Evolutionary conservation across 1,140 invertebrate species (phyloP).

Genomic region (Neodiprion pinetum): DNA sequence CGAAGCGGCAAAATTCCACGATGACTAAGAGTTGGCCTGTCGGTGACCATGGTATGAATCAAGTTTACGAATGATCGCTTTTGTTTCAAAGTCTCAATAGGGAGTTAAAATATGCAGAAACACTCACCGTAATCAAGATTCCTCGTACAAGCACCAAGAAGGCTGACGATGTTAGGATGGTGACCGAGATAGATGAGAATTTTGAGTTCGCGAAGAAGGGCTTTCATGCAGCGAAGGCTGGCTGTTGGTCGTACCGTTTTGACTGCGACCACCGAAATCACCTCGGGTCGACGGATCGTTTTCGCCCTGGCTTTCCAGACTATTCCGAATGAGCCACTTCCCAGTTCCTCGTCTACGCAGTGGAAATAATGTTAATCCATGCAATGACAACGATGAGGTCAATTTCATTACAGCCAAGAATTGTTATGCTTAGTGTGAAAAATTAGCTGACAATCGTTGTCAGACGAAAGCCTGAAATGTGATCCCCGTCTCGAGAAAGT

Average conservation of each 20-base stretch:
- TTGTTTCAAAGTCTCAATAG: background rate
- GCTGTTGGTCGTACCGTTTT: slow-evolving; percentile 79
- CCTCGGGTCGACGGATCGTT: slow-evolving; percentile 77
- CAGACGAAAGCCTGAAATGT: too few relatives aligned
- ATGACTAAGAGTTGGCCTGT: slow-evolving; percentile 87
- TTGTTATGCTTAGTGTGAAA: too few relatives aligned
- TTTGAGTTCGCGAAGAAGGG: too few relatives aligned
- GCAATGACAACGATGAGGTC: too few relatives aligned
- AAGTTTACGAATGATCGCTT: background rate
- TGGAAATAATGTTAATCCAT: too few relatives aligned
- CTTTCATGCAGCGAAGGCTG: slow-evolving; percentile 71
- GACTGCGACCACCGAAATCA: slow-evolving; percentile 53
- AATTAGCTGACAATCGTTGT: too few relatives aligned
- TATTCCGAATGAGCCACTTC: slow-evolving; percentile 91
- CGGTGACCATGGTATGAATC: slow-evolving; percentile 24
- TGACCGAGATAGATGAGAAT: slow-evolving; percentile 80
- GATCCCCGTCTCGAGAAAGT: too few relatives aligned
- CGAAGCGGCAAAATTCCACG: slow-evolving; percentile 92
- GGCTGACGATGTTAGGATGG: slow-evolving; percentile 94
- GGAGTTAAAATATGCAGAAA: background rate
- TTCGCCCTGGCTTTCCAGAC: slow-evolving; percentile 88
- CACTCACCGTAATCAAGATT: slow-evolving; percentile 71
- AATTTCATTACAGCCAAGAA: too few relatives aligned
- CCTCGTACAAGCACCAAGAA: slow-evolving; percentile 91
- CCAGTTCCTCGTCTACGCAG: slow-evolving; percentile 68